Conservation (phyloP, 2,113 vertebrate species). For the Tenrec ecaudatus region DNA sequence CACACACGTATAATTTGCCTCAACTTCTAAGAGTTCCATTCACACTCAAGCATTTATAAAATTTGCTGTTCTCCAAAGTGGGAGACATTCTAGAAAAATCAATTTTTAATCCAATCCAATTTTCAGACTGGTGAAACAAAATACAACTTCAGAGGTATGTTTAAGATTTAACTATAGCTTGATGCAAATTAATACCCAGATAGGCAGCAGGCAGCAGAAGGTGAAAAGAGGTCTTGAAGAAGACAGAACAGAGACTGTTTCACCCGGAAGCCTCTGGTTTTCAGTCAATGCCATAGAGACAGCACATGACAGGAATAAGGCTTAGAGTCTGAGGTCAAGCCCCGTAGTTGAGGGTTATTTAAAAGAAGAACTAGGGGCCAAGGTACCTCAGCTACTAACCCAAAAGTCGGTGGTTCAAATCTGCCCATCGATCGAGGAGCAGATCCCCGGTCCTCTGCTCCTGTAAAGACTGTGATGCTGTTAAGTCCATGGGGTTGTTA, state of each 20-base stretch:
- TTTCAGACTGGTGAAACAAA: slow-evolving; percentile 69
- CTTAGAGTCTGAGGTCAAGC: slow-evolving; percentile 14
- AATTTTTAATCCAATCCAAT: slow-evolving; percentile 66
- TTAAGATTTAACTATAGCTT: slow-evolving; percentile 64
- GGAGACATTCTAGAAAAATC: slow-evolving; percentile 62
- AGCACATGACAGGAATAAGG: neutral
- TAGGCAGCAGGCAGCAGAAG: neutral
- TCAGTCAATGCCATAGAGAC: neutral
- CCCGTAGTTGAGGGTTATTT: slow-evolving; percentile 20
- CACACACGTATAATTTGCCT: neutral
- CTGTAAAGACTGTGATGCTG: neutral
- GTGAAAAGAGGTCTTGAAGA: slow-evolving; percentile 59
- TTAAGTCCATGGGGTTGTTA: too few relatives aligned
- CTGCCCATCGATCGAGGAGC: neutral
- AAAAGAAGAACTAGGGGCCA: slow-evolving; percentile 1
- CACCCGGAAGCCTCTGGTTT: neutral
- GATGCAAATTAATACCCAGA: slow-evolving; percentile 54
- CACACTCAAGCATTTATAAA: slow-evolving; percentile 56
- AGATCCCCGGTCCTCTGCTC: neutral
- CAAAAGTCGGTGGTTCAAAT: neutral
- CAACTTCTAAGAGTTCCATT: slow-evolving; percentile 31
- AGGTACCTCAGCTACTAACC: neutral
- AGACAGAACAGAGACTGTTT: neutral
- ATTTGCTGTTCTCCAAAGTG: slow-evolving; percentile 56
- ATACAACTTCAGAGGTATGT: slow-evolving; percentile 64